Base-by-base conservation (phyloP, 1,140 invertebrate species). In the Littorina saxatilis region DNA sequence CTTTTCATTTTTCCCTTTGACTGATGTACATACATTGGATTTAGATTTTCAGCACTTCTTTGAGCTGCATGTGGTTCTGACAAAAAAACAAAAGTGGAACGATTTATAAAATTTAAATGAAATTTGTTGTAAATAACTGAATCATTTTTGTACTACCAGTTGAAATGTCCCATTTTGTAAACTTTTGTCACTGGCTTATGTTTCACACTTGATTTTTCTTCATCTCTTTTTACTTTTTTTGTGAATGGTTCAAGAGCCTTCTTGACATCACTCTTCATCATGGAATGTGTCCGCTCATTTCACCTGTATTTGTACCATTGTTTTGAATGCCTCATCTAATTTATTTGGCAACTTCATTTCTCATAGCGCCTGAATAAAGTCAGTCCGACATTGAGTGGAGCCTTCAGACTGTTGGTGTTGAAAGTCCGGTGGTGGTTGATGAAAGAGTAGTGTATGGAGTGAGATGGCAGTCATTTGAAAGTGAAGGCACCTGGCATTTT, bases 291-390 rank as follows among this genome's bases (percentile, higher is more conserved):
- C 39, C 35, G 20, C 75, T 37, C 39, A 27, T 37, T 78, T 52
- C 50, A 52, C 50, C 43, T 47, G 43, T 32, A 20, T 27, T 76
- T 37, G 27, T 35, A 61, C 55, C 76, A 78, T 78, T 11, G 39
- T 43, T 43, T 55, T 63, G 55, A 78, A 63, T 78, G 76, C 37
- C 55, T 78, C 76, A 78, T 78, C 76, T 78, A 63, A 78, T 78
- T 78, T 78, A 78, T 78, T 78, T 78, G 76, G 76, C 76, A 78
- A 63, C 37, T 61, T 78, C 47, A 43, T 78, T 78, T 63, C 74
- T n/a, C 35, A 55, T 76, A 76, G 74, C 27, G 11, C 74, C 74
- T 76, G 50, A 78, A 78, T 78, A 78, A 78, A 78, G 74, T 58
- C 74, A 73, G 70, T 73, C 70, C 50, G 47, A 50, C 40, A 73